Evolutionary conservation across 2,113 vertebrate genomes (phyloP).

Genomic region (Condylura cristata): DNA sequence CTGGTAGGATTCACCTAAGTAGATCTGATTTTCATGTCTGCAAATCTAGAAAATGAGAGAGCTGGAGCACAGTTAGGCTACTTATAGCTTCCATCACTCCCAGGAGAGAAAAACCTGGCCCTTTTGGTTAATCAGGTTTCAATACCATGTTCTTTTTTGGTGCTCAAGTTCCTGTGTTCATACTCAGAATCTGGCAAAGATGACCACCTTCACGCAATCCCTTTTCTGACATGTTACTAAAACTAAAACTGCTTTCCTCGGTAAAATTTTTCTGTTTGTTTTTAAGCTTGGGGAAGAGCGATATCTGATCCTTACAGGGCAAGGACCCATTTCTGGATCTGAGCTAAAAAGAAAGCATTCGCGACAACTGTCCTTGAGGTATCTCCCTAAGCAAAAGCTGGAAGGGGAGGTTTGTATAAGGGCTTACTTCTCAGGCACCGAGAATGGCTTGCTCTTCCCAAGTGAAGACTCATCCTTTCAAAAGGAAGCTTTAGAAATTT

Average conservation of each 20-base stretch:
- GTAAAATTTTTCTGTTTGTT: neutral
- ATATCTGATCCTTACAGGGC: neutral
- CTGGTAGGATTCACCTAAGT: neutral
- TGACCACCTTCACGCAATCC: neutral
- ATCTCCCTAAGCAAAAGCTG: neutral
- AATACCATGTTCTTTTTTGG: neutral
- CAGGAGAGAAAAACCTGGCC: neutral
- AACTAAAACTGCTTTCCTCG: neutral
- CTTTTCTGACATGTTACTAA: neutral
- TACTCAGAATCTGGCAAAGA: neutral
- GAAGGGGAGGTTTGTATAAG: fast-evolving
- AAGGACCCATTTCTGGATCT: neutral
- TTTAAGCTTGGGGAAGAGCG: neutral
- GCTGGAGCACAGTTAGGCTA: neutral
- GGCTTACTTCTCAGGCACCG: neutral
- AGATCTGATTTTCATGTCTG: neutral
- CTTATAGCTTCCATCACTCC: neutral
- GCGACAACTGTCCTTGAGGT: neutral
- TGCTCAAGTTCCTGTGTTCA: neutral
- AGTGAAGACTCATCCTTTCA: neutral
- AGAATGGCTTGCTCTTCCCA: neutral
- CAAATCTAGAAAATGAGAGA: neutral
- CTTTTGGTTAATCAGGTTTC: neutral
- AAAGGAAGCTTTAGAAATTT: neutral
- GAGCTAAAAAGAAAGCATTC: neutral